Evolutionary conservation across 2,888 invertebrate genomes (phyloP).

Genomic region (Oscheius sp.): DNA sequence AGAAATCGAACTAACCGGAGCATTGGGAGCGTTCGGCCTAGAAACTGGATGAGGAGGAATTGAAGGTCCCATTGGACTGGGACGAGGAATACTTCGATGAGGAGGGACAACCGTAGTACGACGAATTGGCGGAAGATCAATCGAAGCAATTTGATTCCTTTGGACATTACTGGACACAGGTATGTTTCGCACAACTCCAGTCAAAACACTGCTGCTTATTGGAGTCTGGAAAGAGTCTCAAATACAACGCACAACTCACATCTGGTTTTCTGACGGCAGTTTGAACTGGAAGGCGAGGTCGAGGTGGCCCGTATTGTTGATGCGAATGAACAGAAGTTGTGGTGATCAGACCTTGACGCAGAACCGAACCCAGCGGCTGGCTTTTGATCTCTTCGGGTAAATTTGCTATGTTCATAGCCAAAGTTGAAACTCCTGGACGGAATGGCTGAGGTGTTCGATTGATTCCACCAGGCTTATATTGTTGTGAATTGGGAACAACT

Average conservation of each 20-base stretch:
- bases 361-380: conserved; percentile 13
- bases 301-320: background rate
- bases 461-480: background rate
- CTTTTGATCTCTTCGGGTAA: conserved; percentile 11
- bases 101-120: background rate
- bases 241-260: background rate
- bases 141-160: conserved; percentile 10
- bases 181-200: conserved; percentile 1
- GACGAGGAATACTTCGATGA: conserved; percentile 6
- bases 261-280: conserved; percentile 9
- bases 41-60: background rate
- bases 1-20: background rate
- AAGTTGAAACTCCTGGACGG: background rate
- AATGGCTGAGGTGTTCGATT: background rate
- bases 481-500: background rate
- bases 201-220: conserved; percentile 11
- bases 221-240: conserved; percentile 1
- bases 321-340: no score
- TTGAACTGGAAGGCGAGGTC: background rate
- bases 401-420: background rate
- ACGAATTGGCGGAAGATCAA: background rate
- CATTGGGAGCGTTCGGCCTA: background rate
- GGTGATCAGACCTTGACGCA: background rate
- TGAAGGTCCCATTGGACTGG: background rate
- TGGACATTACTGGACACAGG: background rate